These are phyloP conservation scores for Proteles cristata DNA, from an alignment of 2,113 vertebrate genomes.

Conservation along the genomic window DNA sequence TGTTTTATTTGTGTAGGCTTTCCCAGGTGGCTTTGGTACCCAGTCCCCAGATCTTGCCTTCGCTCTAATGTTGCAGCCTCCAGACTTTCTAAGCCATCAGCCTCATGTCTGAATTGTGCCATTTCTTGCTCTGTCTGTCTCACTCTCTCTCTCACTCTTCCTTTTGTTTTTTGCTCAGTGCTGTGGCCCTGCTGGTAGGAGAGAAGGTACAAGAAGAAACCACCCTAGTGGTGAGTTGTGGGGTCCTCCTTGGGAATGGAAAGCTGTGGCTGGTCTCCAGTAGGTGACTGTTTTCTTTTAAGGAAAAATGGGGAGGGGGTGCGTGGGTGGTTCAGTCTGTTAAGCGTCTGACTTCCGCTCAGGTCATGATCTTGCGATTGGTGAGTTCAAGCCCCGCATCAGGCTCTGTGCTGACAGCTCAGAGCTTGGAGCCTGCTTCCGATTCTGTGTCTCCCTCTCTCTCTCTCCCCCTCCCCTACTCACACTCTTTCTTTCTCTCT, in stretches of 20 bases:
- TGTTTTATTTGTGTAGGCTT: background rate
- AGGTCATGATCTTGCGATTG: too few species aligned
- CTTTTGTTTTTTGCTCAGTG: constrained; percentile 81
- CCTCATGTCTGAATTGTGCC: background rate
- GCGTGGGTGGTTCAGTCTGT: too few species aligned
- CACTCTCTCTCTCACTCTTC: background rate
- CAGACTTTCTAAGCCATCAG: background rate
- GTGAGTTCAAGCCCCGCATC: too few species aligned
- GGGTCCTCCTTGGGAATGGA: background rate
- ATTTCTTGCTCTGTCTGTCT: background rate
- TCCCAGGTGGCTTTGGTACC: background rate
- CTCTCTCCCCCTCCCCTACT: too few species aligned
- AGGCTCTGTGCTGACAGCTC: too few species aligned
- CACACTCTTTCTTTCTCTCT: too few species aligned
- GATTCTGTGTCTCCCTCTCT: too few species aligned
- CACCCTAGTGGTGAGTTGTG: constrained; percentile 85
- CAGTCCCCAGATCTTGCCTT: background rate
- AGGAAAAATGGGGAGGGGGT: rapidly evolving
- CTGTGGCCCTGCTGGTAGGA: constrained; percentile 93
- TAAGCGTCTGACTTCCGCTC: too few species aligned
- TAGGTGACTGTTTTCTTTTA: background rate
- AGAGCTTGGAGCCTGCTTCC: too few species aligned
- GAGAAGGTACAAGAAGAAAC: constrained; percentile 93
- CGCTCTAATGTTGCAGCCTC: background rate
- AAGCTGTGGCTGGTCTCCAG: background rate